A percentile compares a stretch with the other conserved stretches of the same genome.
phyloP scores from a whole-genome alignment of 2,888 invertebrate species.

The Congeria kusceri region DNA sequence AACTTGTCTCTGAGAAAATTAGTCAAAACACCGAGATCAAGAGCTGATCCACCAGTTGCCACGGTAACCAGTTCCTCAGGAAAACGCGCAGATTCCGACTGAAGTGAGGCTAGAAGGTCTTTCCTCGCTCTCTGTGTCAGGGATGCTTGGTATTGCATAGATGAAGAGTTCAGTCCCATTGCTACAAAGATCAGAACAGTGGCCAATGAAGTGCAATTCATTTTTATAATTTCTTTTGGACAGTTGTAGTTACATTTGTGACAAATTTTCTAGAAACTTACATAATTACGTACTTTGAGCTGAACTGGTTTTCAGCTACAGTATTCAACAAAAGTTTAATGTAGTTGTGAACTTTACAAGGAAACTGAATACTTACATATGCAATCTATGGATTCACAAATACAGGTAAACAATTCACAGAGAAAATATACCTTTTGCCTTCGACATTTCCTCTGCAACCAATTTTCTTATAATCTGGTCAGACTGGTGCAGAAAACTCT shows the following conservation, averaged over 20 bases:
- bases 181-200: not conserved
- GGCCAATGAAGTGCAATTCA: too few relatives aligned
- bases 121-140: conserved; percentile 31
- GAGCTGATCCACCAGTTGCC: conserved; percentile 57
- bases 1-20: conserved; percentile 52
- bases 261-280: too few relatives aligned
- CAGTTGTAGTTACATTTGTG: not conserved
- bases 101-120: conserved; percentile 48
- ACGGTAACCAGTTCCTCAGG: conserved; percentile 41
- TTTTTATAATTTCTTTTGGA: too few relatives aligned
- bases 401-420: too few relatives aligned
- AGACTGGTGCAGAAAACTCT: conserved; percentile 74
- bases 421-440: conserved; percentile 62
- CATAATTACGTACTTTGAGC: too few relatives aligned
- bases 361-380: too few relatives aligned
- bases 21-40: conserved; percentile 51
- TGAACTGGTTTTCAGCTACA: too few relatives aligned
- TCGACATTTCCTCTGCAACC: conserved; percentile 70
- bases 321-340: too few relatives aligned
- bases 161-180: not conserved
- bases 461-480: conserved; percentile 77
- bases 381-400: too few relatives aligned
- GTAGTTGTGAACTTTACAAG: too few relatives aligned
- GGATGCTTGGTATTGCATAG: conserved; percentile 27
- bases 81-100: conserved; percentile 46